A percentile compares a stretch with the other conserved stretches of the same genome.
phyloP scores from a whole-genome alignment of 2,888 invertebrate genomes.

The Drosophila antonietae region DNA sequence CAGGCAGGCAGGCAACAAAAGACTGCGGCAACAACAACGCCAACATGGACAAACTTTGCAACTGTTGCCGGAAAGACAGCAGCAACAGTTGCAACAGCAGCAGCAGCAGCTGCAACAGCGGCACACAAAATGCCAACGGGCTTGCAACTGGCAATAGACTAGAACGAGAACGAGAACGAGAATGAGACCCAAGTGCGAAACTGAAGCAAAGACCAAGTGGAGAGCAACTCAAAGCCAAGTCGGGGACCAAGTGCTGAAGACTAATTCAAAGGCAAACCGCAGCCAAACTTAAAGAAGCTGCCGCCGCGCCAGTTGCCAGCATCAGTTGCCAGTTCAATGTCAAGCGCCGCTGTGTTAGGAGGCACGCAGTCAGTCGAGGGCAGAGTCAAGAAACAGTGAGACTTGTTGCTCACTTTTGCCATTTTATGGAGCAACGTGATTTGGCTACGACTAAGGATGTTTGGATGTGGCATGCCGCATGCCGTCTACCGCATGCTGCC shows the following conservation, averaged over 20 bases:
- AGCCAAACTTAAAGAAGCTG: constrained; percentile 62
- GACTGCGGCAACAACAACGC: constrained; percentile 21
- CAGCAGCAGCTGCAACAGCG: constrained; percentile 16
- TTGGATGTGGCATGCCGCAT: constrained; percentile 53
- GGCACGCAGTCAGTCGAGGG: constrained; percentile 45
- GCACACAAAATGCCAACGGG: constrained; percentile 24
- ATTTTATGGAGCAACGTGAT: constrained; percentile 59
- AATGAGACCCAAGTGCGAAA: constrained; percentile 17
- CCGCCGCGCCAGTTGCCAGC: constrained; percentile 20
- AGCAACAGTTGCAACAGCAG: constrained; percentile 12
- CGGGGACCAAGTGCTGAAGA: constrained; percentile 12
- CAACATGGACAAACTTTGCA: constrained; percentile 63
- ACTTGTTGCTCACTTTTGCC: constrained; percentile 51
- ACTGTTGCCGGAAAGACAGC: constrained; percentile 47
- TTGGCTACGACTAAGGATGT: constrained; percentile 58
- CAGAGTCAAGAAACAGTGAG: constrained; percentile 17
- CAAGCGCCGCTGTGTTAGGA: constrained; percentile 53
- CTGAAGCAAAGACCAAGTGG: constrained; percentile 15
- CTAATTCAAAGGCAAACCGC: constrained; percentile 44
- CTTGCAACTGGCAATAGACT: constrained; percentile 18
- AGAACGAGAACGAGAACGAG: constrained; percentile 26
- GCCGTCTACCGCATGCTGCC: constrained; percentile 25
- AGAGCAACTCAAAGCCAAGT: constrained; percentile 16
- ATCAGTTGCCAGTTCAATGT: constrained; percentile 55
- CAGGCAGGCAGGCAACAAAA: constrained; percentile 33